Base-by-base conservation (phyloP, 2,888 invertebrate genomes). In the Dorcus parallelipipedus region DNA sequence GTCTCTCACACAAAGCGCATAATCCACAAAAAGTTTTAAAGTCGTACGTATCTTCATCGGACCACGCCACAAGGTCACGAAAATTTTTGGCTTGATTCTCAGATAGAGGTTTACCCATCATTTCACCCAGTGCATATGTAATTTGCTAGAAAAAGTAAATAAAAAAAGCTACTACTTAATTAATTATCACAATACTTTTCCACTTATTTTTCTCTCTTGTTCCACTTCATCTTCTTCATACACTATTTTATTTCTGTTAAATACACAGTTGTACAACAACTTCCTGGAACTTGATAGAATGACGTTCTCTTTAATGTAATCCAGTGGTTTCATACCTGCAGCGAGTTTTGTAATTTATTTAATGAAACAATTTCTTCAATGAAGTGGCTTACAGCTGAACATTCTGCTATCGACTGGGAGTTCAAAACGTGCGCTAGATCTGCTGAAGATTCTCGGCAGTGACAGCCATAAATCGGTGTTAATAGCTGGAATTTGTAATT, bases 1-100 rank as follows among this genome's bases (percentile, higher is more conserved):
- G 78, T 52, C 93, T 81, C 74, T 93, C 93, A 62, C 88, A 87
- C 54, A 89, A 81, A 0, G 91, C 90, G 64, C 89, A 88, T 40
- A 93, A 77, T 0, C 92, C 91, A 69, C 90, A 90, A 87, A 91
- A 93, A 0, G 86, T 85, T 20, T 89, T 83, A 73, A 90, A 92
- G 69, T 87, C 86, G 47, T 88, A 71, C 0, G 80, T 76, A 26
- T 81, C 79, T 2, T 74, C 81, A 0, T 77, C 79, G 0, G 77
- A 72, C 84, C 85, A 86, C 20, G 81, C 80, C 68, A 88, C 79
- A 23, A 84, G 69, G 1, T 66, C 64, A 48, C 75, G 75, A 62
- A 87, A 83, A 47, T 79, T 74, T 1, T 64, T 68, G 2, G 76
- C 77, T 66, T 87, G 84, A 1, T 81, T 76, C 7, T 76, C 68